Conservation (phyloP, 2,113 vertebrate species). For the Andinoacara biseriatus region DNA sequence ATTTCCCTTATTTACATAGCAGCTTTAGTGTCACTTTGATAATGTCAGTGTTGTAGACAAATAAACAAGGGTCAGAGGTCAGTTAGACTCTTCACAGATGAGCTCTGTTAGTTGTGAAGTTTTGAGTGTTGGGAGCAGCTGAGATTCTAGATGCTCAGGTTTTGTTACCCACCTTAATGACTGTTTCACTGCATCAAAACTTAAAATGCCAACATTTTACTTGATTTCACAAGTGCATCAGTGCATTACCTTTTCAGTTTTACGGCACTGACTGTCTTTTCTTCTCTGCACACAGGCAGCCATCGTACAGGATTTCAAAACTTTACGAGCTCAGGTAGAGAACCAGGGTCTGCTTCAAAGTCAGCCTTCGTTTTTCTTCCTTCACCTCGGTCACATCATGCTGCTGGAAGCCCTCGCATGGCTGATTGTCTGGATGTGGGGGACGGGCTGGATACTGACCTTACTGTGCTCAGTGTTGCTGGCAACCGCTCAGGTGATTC, state of each 20-base stretch:
- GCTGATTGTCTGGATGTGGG: constrained; percentile 82
- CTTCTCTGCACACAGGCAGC: constrained; percentile 75
- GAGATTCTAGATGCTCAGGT: not conserved
- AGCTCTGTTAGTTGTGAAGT: not conserved
- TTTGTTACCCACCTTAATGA: not conserved
- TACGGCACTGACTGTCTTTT: not conserved
- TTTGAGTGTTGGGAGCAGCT: not conserved
- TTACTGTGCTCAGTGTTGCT: constrained; percentile 82
- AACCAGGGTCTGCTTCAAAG: constrained; percentile 85
- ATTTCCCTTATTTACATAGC: not conserved
- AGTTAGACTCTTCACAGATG: not conserved
- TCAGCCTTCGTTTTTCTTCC: constrained; percentile 86
- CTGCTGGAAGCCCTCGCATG: constrained; percentile 86
- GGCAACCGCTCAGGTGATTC: constrained; percentile 85
- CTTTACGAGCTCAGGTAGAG: constrained; percentile 80
- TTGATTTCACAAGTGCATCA: not conserved
- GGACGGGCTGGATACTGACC: constrained; percentile 87
- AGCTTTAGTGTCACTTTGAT: not conserved
- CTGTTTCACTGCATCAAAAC: too few species aligned
- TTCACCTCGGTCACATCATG: constrained; percentile 88
- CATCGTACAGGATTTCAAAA: constrained; percentile 87
- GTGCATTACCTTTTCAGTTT: not conserved
- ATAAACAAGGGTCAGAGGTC: not conserved
- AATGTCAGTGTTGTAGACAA: not conserved
- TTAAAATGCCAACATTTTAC: not conserved